These are phyloP conservation scores for Mesoclemmys tuberculata DNA, from an alignment of 2,113 vertebrate species.

Conservation along the genomic window DNA sequence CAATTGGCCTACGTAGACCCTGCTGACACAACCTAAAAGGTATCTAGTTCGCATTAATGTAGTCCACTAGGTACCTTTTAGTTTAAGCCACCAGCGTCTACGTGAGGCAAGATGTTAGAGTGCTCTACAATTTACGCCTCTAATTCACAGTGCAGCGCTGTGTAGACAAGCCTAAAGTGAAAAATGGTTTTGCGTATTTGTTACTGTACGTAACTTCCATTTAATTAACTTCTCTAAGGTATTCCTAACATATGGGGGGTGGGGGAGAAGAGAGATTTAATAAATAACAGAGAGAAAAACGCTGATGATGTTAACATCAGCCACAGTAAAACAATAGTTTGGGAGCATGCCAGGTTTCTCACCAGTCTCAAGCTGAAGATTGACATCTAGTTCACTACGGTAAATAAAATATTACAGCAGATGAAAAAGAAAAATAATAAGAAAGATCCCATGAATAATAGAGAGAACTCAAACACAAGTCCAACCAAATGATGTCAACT, in stretches of 20 bases:
- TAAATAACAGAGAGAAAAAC: constrained; percentile 59
- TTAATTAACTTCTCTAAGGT: constrained; percentile 28
- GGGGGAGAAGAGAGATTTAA: constrained; percentile 28
- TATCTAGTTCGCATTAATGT: not conserved
- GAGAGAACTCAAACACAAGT: constrained; percentile 55
- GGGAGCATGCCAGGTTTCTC: not conserved
- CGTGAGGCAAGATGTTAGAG: not conserved
- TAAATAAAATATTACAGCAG: constrained; percentile 64
- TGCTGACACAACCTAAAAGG: not conserved
- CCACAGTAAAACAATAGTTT: constrained; percentile 55
- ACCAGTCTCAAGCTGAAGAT: constrained; percentile 14
- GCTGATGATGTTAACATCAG: constrained; percentile 43
- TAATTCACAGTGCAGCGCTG: not conserved
- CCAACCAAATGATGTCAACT: constrained; percentile 63
- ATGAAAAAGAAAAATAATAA: constrained; percentile 44
- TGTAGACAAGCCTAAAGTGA: not conserved
- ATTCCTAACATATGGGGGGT: not conserved
- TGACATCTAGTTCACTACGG: constrained; percentile 43
- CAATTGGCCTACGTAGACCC: not conserved
- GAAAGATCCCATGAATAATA: constrained; percentile 56
- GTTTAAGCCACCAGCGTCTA: not conserved
- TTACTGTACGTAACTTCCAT: not conserved
- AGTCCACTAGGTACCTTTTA: not conserved
- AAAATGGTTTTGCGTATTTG: not conserved
- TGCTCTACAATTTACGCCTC: not conserved